Percentiles rank a stretch among this genome's conserved stretches.
These are phyloP conservation scores for Globodera ellingtonae DNA, from an alignment of 1,140 invertebrate species.

Conservation along the genomic window DNA sequence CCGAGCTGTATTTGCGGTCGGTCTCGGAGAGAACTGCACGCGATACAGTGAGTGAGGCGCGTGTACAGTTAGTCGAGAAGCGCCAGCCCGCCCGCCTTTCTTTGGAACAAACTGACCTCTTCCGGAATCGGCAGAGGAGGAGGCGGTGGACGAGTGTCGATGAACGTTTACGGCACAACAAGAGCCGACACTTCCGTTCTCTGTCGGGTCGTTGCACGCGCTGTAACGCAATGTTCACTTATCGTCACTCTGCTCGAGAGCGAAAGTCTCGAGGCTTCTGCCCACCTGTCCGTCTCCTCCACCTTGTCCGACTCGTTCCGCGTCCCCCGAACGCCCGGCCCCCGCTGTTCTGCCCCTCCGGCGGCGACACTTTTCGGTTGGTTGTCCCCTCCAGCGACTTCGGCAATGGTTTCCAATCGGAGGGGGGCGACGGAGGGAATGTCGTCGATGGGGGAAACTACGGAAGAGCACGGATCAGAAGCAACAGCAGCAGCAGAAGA, in stretches of 20 bases:
- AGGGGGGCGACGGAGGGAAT: not conserved
- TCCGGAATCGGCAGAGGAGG: conserved; percentile 60
- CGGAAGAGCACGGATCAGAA: not conserved
- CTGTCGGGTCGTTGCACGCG: not conserved
- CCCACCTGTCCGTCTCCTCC: conserved; percentile 5
- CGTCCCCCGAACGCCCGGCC: conserved; percentile 5
- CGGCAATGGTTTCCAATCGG: not conserved
- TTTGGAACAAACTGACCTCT: conserved; percentile 28
- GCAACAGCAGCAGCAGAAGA: conserved; percentile 6
- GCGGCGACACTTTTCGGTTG: not conserved
- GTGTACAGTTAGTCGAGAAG: too few relatives aligned
- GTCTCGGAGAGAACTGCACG: too few relatives aligned
- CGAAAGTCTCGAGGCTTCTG: not conserved
- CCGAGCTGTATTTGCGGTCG: too few relatives aligned
- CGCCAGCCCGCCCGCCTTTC: too few relatives aligned
- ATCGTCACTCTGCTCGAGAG: conserved; percentile 6
- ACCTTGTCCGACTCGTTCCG: conserved; percentile 8
- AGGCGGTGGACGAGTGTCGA: conserved; percentile 57
- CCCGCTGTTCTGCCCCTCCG: not conserved
- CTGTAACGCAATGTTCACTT: not conserved
- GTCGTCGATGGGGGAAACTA: conserved; percentile 7
- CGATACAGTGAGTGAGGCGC: too few relatives aligned
- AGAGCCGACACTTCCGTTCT: not conserved
- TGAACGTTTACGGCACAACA: conserved; percentile 35
- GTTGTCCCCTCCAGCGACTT: not conserved